phyloP scores from a whole-genome alignment of 1,140 invertebrate species.

The Trachymyrmex septentrionalis region DNA sequence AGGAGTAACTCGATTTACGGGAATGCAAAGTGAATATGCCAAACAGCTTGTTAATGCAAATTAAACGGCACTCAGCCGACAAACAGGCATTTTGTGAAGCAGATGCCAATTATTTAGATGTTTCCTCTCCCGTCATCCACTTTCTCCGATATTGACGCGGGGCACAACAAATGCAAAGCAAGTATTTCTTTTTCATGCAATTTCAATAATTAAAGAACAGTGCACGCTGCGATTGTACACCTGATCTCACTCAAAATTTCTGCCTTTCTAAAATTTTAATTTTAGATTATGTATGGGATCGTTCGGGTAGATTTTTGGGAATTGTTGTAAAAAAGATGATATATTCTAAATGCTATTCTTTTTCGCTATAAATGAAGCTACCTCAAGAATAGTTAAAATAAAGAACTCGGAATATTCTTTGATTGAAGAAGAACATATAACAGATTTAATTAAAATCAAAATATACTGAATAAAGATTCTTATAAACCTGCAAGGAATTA shows the following conservation, averaged over 20 bases:
- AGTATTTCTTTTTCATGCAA: background rate
- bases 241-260: background rate
- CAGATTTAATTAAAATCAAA: too few relatives aligned
- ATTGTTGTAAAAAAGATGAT: background rate
- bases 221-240: background rate
- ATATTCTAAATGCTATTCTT: background rate
- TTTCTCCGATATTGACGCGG: background rate
- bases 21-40: slow-evolving; percentile 59
- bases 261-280: background rate
- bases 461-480: too few relatives aligned
- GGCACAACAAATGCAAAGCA: slow-evolving; percentile 38
- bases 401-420: too few relatives aligned
- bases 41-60: slow-evolving; percentile 72
- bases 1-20: slow-evolving; percentile 67
- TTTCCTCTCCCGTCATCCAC: slow-evolving; percentile 6
- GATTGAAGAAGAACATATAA: too few relatives aligned
- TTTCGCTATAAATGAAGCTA: too few relatives aligned
- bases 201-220: slow-evolving; percentile 9
- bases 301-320: background rate
- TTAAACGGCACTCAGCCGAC: slow-evolving; percentile 61
- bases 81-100: slow-evolving; percentile 54
- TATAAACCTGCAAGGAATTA: too few relatives aligned
- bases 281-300: background rate
- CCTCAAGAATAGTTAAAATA: too few relatives aligned
- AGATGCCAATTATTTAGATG: slow-evolving; percentile 68